Conservation (phyloP, 2,113 vertebrate genomes). For the Nothocercus julius region DNA sequence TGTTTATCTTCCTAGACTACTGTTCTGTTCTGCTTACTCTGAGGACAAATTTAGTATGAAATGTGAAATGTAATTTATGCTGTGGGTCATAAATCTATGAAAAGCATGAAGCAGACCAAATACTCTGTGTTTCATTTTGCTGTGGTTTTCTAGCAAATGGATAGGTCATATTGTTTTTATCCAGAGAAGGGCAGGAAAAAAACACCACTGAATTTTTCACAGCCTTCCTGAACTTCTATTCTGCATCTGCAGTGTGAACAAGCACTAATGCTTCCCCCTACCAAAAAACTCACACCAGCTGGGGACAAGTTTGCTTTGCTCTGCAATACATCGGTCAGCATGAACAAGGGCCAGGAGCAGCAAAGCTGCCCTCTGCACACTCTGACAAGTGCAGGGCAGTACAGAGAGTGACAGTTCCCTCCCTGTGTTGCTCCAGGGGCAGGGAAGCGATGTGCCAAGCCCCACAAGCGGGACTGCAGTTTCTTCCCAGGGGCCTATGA, state of each 20-base stretch:
- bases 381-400: slow-evolving; percentile 27
- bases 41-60: neutral
- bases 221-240: neutral
- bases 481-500: neutral
- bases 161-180: neutral
- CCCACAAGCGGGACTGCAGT: neutral
- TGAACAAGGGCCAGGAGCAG: neutral
- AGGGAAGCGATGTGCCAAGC: neutral
- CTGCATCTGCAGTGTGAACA: neutral
- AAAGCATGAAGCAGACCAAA: neutral
- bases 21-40: neutral
- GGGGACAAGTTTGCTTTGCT: neutral
- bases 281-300: neutral
- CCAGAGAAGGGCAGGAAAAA: neutral
- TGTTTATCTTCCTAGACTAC: neutral
- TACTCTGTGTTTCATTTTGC: neutral
- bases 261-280: neutral
- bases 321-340: neutral
- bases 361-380: neutral
- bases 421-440: neutral
- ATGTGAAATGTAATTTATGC: neutral
- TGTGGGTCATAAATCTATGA: neutral
- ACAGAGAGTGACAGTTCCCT: neutral
- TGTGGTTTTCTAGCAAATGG: neutral
- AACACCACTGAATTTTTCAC: neutral